Evolutionary conservation across 2,797 vertebrate species (phyloP).

Genomic region (Nannoperca obscura): DNA sequence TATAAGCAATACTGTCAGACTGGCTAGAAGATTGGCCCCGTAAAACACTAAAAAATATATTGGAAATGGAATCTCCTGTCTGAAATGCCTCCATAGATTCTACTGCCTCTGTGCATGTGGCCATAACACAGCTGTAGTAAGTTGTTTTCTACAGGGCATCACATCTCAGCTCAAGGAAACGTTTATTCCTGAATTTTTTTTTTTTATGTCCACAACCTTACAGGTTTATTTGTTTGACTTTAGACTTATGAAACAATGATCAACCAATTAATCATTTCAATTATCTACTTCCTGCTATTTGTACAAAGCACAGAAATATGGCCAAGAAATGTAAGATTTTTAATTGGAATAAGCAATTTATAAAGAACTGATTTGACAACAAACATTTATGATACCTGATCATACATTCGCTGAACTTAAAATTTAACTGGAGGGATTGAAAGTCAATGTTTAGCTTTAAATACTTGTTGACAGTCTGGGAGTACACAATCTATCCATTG

Average conservation of each 20-base stretch:
- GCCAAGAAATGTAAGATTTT: slow-evolving; percentile 22
- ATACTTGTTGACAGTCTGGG: slow-evolving; percentile 48
- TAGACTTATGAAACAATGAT: slow-evolving; percentile 30
- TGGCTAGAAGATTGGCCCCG: slow-evolving; percentile 52
- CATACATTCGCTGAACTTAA: slow-evolving; percentile 29
- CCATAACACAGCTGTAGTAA: slow-evolving; percentile 38
- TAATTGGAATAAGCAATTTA: slow-evolving; percentile 15
- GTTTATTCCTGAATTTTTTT: slow-evolving; percentile 25
- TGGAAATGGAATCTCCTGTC: slow-evolving; percentile 56
- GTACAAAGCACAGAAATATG: slow-evolving; percentile 14
- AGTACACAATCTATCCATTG: slow-evolving; percentile 62
- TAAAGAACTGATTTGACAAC: slow-evolving; percentile 37
- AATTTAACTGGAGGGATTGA: slow-evolving; percentile 45
- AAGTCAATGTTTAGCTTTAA: slow-evolving; percentile 51
- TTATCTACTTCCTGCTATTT: slow-evolving; percentile 58
- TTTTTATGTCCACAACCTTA: background rate
- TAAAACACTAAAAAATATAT: slow-evolving; percentile 62
- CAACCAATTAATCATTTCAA: slow-evolving; percentile 45
- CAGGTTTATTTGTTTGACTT: slow-evolving; percentile 15
- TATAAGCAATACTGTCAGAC: slow-evolving; percentile 53
- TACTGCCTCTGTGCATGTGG: slow-evolving; percentile 23
- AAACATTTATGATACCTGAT: slow-evolving; percentile 38
- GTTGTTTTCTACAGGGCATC: slow-evolving; percentile 38
- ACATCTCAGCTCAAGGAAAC: slow-evolving; percentile 46
- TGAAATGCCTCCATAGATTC: slow-evolving; percentile 52